Evolutionary conservation across 92 coral and sea anemone genomes (phyloP).

Genomic region (Zoanthus sansibaricus): DNA sequence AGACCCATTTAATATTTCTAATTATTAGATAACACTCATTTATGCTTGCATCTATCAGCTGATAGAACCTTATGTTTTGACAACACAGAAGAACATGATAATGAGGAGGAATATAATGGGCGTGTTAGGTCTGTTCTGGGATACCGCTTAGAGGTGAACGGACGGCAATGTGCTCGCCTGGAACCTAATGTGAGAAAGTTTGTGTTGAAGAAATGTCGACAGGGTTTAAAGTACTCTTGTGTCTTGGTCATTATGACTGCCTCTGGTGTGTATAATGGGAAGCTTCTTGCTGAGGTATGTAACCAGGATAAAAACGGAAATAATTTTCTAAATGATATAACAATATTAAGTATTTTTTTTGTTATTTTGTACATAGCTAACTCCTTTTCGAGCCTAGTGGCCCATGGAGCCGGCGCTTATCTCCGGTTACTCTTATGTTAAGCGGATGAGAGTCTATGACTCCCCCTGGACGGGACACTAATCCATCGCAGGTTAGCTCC

Average conservation of each 20-base stretch:
- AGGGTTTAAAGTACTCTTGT: conserved; percentile 82
- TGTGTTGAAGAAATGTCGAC: conserved; percentile 77
- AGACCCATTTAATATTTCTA: too few relatives aligned
- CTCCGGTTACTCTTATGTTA: too few relatives aligned
- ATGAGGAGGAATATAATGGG: conserved; percentile 47
- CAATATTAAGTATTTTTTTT: too few relatives aligned
- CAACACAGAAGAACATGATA: neutral
- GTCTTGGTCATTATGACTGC: conserved; percentile 64
- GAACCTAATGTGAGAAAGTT: conserved; percentile 60
- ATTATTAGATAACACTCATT: too few relatives aligned
- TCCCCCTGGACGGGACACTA: too few relatives aligned
- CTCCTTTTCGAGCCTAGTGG: too few relatives aligned
- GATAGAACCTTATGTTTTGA: too few relatives aligned
- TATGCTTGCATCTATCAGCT: too few relatives aligned
- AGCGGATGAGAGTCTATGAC: too few relatives aligned
- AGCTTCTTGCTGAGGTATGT: conserved; percentile 29
- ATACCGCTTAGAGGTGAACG: conserved; percentile 79
- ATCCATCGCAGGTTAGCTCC: too few relatives aligned
- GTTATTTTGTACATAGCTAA: too few relatives aligned
- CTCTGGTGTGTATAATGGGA: conserved; percentile 53
- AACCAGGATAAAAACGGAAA: neutral
- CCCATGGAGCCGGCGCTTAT: too few relatives aligned
- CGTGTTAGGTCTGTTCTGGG: conserved; percentile 71
- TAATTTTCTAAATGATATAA: neutral
- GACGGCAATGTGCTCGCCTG: conserved; percentile 70